Evolutionary conservation across 1,140 invertebrate species (phyloP), one percentile per base, ranked within the genome.

Genomic region (Caenorhabditis brenneri): DNA sequence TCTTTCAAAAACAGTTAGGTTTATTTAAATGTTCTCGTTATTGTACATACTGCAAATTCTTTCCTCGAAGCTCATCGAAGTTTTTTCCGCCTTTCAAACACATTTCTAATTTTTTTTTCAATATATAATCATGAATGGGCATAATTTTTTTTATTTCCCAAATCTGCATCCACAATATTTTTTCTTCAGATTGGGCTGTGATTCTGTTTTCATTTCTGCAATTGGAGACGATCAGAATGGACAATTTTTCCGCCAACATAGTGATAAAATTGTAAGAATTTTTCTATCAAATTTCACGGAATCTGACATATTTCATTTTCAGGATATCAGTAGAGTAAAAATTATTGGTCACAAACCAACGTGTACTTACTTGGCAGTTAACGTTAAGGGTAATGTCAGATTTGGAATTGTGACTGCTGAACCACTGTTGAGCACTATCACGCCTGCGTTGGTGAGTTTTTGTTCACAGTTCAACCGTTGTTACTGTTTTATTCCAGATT

Each of bases 201-300:
- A 92, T 7, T 89, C 92, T 2, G 92, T 94, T 60, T 93, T 97
- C 46, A 92, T 98, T 78, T 95, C 95, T 0, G 94, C 94, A 1
- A 91, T 97, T 53, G 96, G 96, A 0, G 92, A 94, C 58, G 95
- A 96, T 91, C 88, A 39, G 39, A 53, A 85, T 29, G 85, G 79
- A 46, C 29, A 83, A 19, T 82, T 83, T n/a, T 29, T 87, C 31
- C 24, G 29, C 12, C 49, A 79, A 10, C 19, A 86, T 58, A 81
- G 82, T 53, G 16, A 46, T 42, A 22, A 82, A 78, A 82, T 85
- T 65, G 86, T 87, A 27, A 46, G 48, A n/a, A 29, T 9, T 39
- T 31, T 51, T 81, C 24, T 29, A 48, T 36, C 24, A 78, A 15
- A 24, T 80, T 42, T 22, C 60, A 1, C 12, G 60, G 5, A 80